A percentile compares a stretch with the other conserved stretches of the same genome.
phyloP scores from a whole-genome alignment of 1,140 invertebrate species.

The Ceratosolen solmsi region DNA sequence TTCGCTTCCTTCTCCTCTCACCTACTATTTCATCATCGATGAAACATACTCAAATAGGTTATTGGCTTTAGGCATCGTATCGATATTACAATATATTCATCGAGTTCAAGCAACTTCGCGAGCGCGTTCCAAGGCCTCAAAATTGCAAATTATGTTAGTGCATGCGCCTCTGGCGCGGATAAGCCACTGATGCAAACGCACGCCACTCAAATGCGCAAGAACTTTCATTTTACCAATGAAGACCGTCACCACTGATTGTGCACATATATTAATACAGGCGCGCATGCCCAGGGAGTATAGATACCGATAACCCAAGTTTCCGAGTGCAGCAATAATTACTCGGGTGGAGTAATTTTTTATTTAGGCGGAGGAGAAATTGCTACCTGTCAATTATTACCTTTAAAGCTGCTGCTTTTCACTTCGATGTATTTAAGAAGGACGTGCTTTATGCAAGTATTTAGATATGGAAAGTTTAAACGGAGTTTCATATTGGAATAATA shows the following conservation, averaged over 20 bases:
- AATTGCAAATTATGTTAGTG: slow-evolving; percentile 33
- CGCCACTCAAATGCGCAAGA: neutral
- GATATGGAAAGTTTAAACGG: neutral
- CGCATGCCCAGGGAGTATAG: neutral
- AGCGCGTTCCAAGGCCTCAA: slow-evolving; percentile 1
- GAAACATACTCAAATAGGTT: neutral
- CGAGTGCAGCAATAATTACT: neutral
- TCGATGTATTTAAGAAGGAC: neutral
- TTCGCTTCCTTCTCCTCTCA: neutral
- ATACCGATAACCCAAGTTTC: neutral
- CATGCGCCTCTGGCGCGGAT: neutral
- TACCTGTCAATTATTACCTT: neutral
- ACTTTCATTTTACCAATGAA: neutral
- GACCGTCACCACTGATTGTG: neutral
- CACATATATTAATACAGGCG: neutral
- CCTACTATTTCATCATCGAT: neutral
- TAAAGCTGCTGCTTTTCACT: neutral
- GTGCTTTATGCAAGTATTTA: neutral
- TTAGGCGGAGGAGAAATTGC: neutral
- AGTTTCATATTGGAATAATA: neutral
- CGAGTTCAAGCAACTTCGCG: neutral
- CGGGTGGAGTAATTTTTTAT: neutral
- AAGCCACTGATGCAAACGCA: neutral
- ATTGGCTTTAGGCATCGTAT: neutral
- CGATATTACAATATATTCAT: slow-evolving; percentile 1